Evolutionary conservation across 2,888 invertebrate species (phyloP).

Genomic region (Stegophylla sp.): DNA sequence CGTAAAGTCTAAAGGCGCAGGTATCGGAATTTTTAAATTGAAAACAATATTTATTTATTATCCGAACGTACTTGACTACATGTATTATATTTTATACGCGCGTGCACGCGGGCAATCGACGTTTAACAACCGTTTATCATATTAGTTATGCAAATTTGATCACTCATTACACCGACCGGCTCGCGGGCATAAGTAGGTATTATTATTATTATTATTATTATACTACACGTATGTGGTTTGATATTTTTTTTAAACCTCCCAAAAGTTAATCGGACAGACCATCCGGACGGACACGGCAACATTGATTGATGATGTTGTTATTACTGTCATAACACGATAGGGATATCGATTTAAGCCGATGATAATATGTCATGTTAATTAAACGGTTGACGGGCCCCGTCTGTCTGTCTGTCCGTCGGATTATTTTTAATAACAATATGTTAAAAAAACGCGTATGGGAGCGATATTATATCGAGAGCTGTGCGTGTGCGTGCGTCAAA

Average conservation of each 20-base stretch:
- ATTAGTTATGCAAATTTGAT: constrained; percentile 52
- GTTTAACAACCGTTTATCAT: constrained; percentile 32
- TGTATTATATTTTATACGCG: neutral
- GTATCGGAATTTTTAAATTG: too few species aligned
- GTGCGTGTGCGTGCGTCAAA: neutral
- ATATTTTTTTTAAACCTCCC: constrained; percentile 37
- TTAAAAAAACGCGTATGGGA: constrained; percentile 41
- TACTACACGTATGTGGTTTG: neutral
- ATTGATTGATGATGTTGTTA: constrained; percentile 59
- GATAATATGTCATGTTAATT: constrained; percentile 59
- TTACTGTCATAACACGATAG: constrained; percentile 58
- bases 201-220: neutral
- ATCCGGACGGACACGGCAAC: constrained; percentile 52
- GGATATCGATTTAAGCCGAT: constrained; percentile 57
- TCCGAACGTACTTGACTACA: too few species aligned
- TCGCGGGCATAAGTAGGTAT: neutral
- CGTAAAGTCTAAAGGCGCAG: too few species aligned
- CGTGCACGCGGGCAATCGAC: constrained; percentile 19
- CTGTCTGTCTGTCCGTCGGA: constrained; percentile 54
- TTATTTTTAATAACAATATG: constrained; percentile 56
- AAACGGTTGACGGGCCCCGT: constrained; percentile 59
- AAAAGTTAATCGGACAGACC: constrained; percentile 54
- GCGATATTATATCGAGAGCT: constrained; percentile 44
- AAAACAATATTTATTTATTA: too few species aligned
- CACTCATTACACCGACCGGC: constrained; percentile 31